Percentiles rank a stretch among this genome's conserved stretches.
phyloP scores from a whole-genome alignment of 2,113 vertebrate genomes.

The Elgaria multicarinata region DNA sequence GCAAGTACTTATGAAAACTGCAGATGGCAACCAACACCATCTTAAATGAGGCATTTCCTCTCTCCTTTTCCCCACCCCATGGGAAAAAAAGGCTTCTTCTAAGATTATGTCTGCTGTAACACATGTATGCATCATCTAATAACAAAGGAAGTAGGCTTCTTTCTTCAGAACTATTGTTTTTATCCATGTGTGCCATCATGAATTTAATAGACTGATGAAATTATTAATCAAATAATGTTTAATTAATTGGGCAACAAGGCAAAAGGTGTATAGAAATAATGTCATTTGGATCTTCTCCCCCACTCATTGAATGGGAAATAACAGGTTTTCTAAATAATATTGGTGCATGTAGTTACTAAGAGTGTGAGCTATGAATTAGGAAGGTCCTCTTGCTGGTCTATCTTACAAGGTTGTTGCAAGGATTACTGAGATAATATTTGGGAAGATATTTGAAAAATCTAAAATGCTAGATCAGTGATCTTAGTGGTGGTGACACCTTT shows the following conservation, averaged over 20 bases:
- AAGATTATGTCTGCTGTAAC: too few relatives aligned
- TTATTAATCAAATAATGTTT: background rate
- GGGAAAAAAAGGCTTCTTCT: background rate
- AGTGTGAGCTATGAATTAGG: background rate
- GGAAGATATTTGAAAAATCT: background rate
- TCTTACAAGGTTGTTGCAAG: background rate
- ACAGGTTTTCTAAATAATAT: background rate
- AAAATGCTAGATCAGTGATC: background rate
- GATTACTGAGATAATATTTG: background rate
- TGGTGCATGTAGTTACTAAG: too few relatives aligned
- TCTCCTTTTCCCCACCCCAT: background rate
- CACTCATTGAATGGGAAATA: background rate
- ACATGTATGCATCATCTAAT: background rate
- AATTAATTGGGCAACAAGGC: background rate
- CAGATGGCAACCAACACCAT: background rate
- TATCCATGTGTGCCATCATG: too few relatives aligned
- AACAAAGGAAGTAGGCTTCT: background rate
- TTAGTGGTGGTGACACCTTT: background rate
- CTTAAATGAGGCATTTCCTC: background rate
- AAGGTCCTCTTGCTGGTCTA: background rate
- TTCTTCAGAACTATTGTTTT: background rate
- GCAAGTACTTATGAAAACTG: background rate
- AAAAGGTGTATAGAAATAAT: background rate
- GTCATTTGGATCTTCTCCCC: background rate
- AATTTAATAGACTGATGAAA: background rate